A percentile compares a stretch with the other conserved stretches of the same genome.
Conservation (phyloP, 2,888 invertebrate species). For the Choreutis nemorana region DNA sequence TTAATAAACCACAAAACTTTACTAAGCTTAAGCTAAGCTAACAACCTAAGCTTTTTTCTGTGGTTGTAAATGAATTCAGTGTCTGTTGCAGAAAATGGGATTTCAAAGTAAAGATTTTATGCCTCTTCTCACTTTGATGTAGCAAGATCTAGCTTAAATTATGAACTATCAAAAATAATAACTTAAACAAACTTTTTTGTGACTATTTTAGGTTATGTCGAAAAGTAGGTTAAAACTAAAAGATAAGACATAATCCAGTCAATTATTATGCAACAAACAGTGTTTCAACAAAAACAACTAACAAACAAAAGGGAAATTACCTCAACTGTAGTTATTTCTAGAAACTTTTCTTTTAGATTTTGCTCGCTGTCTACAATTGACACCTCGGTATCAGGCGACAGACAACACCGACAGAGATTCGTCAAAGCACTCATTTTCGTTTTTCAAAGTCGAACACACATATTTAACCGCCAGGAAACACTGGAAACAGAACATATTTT, state of each 20-base stretch:
- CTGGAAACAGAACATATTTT: conserved; percentile 38
- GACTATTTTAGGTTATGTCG: conserved; percentile 1
- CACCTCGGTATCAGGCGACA: conserved; percentile 46
- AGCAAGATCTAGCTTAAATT: too few relatives aligned
- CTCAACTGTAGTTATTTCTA: conserved; percentile 47
- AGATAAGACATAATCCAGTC: too few relatives aligned
- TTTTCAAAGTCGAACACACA: too few relatives aligned
- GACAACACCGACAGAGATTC: conserved; percentile 54
- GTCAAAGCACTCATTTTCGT: conserved; percentile 59
- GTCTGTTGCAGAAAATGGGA: too few relatives aligned
- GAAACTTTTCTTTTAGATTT: conserved; percentile 40
- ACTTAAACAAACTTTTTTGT: conserved; percentile 1
- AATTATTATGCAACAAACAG: neutral
- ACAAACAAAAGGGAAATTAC: conserved; percentile 20
- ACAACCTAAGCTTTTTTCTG: too few relatives aligned
- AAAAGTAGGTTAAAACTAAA: too few relatives aligned
- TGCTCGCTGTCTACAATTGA: conserved; percentile 40
- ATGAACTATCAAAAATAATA: neutral
- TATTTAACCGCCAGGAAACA: conserved; percentile 30
- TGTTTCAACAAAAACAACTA: too few relatives aligned
- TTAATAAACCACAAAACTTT: too few relatives aligned
- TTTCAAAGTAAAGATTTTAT: too few relatives aligned
- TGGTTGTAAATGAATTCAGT: too few relatives aligned
- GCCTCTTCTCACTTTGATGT: too few relatives aligned
- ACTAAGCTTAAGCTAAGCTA: too few relatives aligned